Evolutionary conservation across 1,140 invertebrate species (phyloP).

Genomic region (Drosophila malerkotliana): DNA sequence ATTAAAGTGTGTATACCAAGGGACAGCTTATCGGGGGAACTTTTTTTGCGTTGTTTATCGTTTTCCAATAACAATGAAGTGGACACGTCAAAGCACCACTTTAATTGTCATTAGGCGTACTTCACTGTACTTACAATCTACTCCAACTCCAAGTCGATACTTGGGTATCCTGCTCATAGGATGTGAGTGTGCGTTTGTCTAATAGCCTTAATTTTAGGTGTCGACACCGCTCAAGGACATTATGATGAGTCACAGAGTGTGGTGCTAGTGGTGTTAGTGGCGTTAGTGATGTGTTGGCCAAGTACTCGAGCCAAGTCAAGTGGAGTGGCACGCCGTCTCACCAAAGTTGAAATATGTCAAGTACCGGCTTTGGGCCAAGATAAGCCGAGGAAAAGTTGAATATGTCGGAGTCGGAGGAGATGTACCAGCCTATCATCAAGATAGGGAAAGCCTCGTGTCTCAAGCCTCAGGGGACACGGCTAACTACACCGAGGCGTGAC

Average conservation of each 20-base stretch:
- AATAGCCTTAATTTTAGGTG: constrained; percentile 72
- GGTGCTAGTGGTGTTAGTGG: neutral
- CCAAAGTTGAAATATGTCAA: constrained; percentile 60
- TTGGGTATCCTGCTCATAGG: neutral
- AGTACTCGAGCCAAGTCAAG: constrained; percentile 37
- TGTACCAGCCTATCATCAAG: neutral
- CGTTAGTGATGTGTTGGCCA: constrained; percentile 23
- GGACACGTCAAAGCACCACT: constrained; percentile 40
- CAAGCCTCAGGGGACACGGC: constrained; percentile 1
- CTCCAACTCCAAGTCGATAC: constrained; percentile 25
- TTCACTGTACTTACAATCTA: constrained; percentile 49
- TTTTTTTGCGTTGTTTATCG: constrained; percentile 49
- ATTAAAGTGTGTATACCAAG: constrained; percentile 49
- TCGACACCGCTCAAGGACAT: constrained; percentile 62
- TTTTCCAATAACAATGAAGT: constrained; percentile 55
- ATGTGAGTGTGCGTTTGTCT: constrained; percentile 31
- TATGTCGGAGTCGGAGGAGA: neutral
- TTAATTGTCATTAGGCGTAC: constrained; percentile 69
- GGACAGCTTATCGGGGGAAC: constrained; percentile 35
- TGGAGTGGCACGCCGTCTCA: constrained; percentile 20
- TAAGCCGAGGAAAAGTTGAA: constrained; percentile 2
- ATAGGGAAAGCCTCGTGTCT: neutral
- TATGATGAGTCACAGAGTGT: constrained; percentile 33
- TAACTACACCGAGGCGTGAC: constrained; percentile 15
- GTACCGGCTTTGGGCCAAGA: constrained; percentile 18